Percentiles rank a stretch among this genome's conserved stretches.
Conservation (phyloP, 2,888 invertebrate species). For the Meliscaeva auricollis region DNA sequence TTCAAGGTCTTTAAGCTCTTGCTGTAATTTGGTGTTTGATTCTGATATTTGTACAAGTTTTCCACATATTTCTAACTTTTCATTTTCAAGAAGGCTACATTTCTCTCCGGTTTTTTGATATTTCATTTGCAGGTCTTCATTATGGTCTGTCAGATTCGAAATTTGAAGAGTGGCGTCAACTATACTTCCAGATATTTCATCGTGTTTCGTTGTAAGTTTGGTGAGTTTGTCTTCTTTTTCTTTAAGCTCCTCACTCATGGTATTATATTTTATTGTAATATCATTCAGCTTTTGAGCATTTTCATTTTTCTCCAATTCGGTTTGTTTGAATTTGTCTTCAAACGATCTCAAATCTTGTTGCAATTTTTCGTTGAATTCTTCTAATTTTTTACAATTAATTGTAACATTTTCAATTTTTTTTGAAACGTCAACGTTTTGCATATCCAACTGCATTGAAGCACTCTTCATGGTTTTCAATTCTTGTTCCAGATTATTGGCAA, state of each 20-base stretch:
- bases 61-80: not conserved
- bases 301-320: not conserved
- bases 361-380: not conserved
- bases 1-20: not conserved
- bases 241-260: not conserved
- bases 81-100: not conserved
- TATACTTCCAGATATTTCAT: not conserved
- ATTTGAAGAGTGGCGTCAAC: not conserved
- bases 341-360: not conserved
- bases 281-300: not conserved
- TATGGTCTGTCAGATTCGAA: not conserved
- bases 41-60: not conserved
- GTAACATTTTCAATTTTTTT: not conserved
- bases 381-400: not conserved
- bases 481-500: slow-evolving; percentile 85
- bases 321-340: not conserved
- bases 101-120: not conserved
- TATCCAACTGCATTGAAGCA: slow-evolving; percentile 78
- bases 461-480: slow-evolving; percentile 87
- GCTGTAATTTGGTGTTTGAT: not conserved
- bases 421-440: not conserved
- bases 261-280: not conserved
- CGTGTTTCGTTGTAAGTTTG: not conserved
- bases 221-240: not conserved
- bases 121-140: not conserved